A percentile compares a stretch with the other conserved stretches of the same genome.
These are phyloP conservation scores for Dicrurus megarhynchus DNA, from an alignment of 2,113 vertebrate species.

Conservation along the genomic window DNA sequence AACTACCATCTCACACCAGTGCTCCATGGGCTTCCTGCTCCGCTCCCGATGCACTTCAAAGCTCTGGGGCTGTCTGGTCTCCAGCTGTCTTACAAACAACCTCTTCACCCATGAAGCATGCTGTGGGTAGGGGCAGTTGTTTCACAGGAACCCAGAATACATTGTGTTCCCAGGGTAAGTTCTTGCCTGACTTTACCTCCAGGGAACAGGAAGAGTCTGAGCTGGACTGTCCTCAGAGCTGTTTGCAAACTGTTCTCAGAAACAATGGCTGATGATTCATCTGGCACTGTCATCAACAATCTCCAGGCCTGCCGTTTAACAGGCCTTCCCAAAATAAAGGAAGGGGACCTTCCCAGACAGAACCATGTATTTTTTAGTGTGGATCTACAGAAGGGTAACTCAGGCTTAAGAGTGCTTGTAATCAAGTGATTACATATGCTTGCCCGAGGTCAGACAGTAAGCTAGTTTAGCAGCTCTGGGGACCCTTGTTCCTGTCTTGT, in stretches of 20 bases:
- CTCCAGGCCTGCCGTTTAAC: neutral
- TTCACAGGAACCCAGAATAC: constrained; percentile 33
- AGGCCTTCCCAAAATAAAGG: constrained; percentile 12
- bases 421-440: constrained; percentile 26
- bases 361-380: neutral
- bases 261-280: constrained; percentile 60
- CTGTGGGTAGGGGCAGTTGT: constrained; percentile 30
- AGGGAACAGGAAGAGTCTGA: constrained; percentile 35
- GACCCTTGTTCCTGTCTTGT: constrained; percentile 17
- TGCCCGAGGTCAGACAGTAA: constrained; percentile 6
- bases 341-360: neutral
- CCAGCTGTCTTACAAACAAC: constrained; percentile 33
- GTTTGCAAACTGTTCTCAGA: constrained; percentile 38
- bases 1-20: neutral
- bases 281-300: neutral
- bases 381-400: neutral
- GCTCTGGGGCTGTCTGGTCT: neutral
- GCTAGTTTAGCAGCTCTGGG: constrained; percentile 20
- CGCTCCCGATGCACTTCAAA: neutral
- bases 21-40: neutral
- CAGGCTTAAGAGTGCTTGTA: neutral
- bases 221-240: constrained; percentile 37
- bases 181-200: constrained; percentile 44
- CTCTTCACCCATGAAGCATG: constrained; percentile 16
- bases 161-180: constrained; percentile 21